Evolutionary conservation across 2,113 vertebrate species (phyloP).

Genomic region (Boulengeromyrus knoepffleri): DNA sequence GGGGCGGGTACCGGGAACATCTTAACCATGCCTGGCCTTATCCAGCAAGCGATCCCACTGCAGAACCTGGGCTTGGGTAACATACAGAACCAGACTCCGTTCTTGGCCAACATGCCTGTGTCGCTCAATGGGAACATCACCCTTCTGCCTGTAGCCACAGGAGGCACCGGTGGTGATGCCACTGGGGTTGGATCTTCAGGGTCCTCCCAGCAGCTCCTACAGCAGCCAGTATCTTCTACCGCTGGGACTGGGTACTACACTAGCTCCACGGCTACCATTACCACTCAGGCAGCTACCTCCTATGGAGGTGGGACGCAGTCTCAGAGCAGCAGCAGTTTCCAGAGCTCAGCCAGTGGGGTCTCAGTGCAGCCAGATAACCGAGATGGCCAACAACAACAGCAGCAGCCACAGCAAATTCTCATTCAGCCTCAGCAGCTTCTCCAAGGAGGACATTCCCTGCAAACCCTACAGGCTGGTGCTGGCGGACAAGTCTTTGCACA

Average conservation of each 20-base stretch:
- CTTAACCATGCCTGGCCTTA: constrained; percentile 80
- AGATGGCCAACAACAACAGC: constrained; percentile 28
- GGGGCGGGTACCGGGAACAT: constrained; percentile 69
- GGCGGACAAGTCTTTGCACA: constrained; percentile 82
- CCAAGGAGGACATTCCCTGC: constrained; percentile 74
- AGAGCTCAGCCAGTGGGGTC: constrained; percentile 46
- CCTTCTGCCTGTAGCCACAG: constrained; percentile 77
- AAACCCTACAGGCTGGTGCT: constrained; percentile 72
- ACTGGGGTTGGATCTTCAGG: constrained; percentile 39
- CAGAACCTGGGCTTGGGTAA: constrained; percentile 81
- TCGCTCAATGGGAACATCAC: constrained; percentile 92
- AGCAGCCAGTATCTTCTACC: constrained; percentile 44
- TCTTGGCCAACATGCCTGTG: constrained; percentile 86
- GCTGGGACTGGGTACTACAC: constrained; percentile 43
- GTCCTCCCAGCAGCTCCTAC: constrained; percentile 45
- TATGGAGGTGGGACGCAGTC: constrained; percentile 47
- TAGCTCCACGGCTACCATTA: constrained; percentile 64
- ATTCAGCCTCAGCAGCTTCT: constrained; percentile 73
- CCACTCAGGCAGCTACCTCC: constrained; percentile 68
- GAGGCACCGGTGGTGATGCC: constrained; percentile 49
- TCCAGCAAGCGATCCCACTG: constrained; percentile 87
- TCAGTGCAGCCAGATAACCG: constrained; percentile 56
- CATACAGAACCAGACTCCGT: constrained; percentile 84
- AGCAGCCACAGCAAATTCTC: constrained; percentile 56
- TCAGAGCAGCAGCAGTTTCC: constrained; percentile 51